Evolutionary conservation across 2,888 invertebrate genomes (phyloP).

Genomic region (Andrena bucephala): DNA sequence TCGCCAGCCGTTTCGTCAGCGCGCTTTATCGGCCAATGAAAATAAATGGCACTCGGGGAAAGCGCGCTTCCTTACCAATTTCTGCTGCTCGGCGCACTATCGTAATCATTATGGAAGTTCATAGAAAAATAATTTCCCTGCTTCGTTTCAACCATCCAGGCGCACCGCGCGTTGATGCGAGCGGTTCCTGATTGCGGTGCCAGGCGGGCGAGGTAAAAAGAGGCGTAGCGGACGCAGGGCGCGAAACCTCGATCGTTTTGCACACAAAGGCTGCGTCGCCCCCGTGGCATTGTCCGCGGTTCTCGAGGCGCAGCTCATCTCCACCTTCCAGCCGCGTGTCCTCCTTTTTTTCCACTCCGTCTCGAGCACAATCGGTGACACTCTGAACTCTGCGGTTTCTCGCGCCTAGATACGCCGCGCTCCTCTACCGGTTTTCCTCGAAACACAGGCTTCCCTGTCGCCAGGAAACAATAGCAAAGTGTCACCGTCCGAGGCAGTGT

Average conservation of each 20-base stretch:
- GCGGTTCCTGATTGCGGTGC: slow-evolving; percentile 29
- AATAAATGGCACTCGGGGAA: background rate
- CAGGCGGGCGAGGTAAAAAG: slow-evolving; percentile 29
- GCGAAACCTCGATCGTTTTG: slow-evolving; percentile 70
- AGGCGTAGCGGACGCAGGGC: slow-evolving; percentile 38
- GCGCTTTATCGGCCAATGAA: slow-evolving; percentile 9
- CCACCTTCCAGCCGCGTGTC: slow-evolving; percentile 32
- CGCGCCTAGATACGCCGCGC: background rate
- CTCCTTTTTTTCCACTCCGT: slow-evolving; percentile 26
- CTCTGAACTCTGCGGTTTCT: slow-evolving; percentile 28
- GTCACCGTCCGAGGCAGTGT: no score
- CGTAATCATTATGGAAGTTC: no score
- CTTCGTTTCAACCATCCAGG: background rate
- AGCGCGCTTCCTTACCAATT: background rate
- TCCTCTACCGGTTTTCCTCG: background rate
- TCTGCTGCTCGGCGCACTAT: background rate
- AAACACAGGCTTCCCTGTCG: background rate
- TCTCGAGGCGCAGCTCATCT: slow-evolving; percentile 45
- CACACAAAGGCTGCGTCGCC: slow-evolving; percentile 72
- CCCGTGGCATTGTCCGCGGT: slow-evolving; percentile 68
- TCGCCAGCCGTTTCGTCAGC: background rate
- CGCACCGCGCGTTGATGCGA: background rate
- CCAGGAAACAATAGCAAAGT: no score
- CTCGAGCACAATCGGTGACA: slow-evolving; percentile 50
- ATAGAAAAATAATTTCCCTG: no score